Conservation (phyloP, 2,797 vertebrate species). For the Propithecus deckenii region DNA sequence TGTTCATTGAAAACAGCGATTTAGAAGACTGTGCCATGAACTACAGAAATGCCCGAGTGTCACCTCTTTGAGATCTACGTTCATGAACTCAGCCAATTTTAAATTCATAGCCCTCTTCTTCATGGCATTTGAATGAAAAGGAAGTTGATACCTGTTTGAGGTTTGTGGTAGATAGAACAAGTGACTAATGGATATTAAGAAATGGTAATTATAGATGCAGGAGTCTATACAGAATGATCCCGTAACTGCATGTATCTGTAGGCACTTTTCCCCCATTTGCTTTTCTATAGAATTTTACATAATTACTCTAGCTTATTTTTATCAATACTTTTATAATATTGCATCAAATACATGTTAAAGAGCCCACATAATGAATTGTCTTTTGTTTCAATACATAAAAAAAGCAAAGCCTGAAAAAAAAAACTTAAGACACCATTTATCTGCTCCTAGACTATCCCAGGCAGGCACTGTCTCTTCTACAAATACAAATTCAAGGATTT, state of each 20-base stretch:
- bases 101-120: not conserved
- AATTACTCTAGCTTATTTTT: slow-evolving; percentile 1
- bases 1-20: not conserved
- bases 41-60: not conserved
- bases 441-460: not conserved
- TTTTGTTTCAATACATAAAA: not conserved
- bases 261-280: not conserved
- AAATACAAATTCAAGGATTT: not conserved
- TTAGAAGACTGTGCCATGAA: not conserved
- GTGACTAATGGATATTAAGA: not conserved
- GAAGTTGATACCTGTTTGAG: not conserved
- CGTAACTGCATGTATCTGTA: not conserved
- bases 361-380: not conserved
- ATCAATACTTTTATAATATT: not conserved
- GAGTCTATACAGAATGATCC: not conserved
- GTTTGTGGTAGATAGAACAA: not conserved
- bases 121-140: not conserved
- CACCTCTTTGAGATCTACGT: not conserved
- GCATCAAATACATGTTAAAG: not conserved
- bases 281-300: slow-evolving; percentile 1
- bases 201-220: not conserved
- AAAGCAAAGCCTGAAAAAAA: not conserved
- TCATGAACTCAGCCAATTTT: not conserved
- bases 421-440: not conserved
- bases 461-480: not conserved